Base-by-base conservation (phyloP, 2,888 invertebrate genomes). In the Pherbina coryleti region DNA sequence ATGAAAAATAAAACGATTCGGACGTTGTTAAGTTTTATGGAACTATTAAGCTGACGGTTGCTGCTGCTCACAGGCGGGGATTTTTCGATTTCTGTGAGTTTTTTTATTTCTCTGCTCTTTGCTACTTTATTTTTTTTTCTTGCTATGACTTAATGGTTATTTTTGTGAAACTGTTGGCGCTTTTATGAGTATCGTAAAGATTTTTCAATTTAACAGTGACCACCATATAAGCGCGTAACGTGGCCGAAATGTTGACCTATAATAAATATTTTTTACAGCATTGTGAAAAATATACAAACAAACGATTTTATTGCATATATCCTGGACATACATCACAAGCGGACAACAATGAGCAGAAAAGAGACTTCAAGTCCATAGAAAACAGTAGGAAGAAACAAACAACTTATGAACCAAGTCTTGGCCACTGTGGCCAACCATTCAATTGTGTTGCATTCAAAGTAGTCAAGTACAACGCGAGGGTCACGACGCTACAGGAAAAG, bases 371-470 rank as follows among this genome's bases (percentile, higher is more conserved):
- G 28, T 14, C 14, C 14, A 28, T 9, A 28, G 28, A 28, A 9
- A 14, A 60, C 14, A 60, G 28, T 60, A 44, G 44, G 14, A 11
- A 60, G 28, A 60, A 60, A 60, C 44, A 44, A 44, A 44, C 44
- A 44, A 11, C 22, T 67, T n/a, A 11, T 67, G 34, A 11, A 19
- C n/a, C 55, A 71, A 72, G 22, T 37, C 72, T 72, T 78, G 78
- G 78, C 78, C 78, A 75, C 66, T 66, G 66, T 49, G 78, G 73
- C 75, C 60, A 76, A 76, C 78, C 78, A 66, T 67, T 37, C 67
- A 55, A 76, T 60, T 53, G 72, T 72, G 11, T 60, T 72, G 72
- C 57, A 72, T 25, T 22, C 72, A 60, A 72, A 72, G 44, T 72
- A 69, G 51, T 55, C 19, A 57, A 55, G 57, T 44, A 44, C 44